A percentile compares a stretch with the other conserved stretches of the same genome.
phyloP scores from a whole-genome alignment of 2,113 vertebrate genomes.

The Crotophaga sulcirostris region DNA sequence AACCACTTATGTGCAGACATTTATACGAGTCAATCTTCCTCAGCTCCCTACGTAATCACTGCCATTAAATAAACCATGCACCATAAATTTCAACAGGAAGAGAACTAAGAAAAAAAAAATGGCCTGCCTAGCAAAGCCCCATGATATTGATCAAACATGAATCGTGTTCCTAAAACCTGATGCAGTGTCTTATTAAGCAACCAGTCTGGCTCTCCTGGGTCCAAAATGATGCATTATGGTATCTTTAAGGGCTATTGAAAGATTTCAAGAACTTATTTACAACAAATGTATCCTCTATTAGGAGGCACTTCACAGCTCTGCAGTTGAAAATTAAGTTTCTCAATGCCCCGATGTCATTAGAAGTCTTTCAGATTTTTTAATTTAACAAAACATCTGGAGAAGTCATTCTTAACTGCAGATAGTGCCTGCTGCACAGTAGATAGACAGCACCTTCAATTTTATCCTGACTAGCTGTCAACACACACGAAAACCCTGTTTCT shows the following conservation, averaged over 20 bases:
- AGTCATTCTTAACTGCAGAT: not conserved
- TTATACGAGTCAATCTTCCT: not conserved
- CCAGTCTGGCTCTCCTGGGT: fast-evolving
- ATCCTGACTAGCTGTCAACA: not conserved
- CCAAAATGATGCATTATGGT: not conserved
- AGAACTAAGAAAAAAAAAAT: not conserved
- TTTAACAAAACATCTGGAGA: not conserved
- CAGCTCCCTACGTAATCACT: not conserved
- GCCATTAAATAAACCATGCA: not conserved
- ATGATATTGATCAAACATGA: not conserved
- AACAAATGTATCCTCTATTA: not conserved
- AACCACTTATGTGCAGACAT: not conserved
- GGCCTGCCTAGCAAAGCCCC: not conserved
- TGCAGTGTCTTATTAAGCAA: not conserved
- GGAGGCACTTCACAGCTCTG: not conserved
- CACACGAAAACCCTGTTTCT: fast-evolving
- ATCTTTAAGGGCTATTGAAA: not conserved
- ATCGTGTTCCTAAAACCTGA: not conserved
- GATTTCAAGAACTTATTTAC: not conserved
- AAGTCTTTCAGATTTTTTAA: not conserved
- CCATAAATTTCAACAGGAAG: not conserved
- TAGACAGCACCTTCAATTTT: not conserved
- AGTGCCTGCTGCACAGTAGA: not conserved
- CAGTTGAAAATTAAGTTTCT: not conserved
- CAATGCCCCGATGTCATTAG: not conserved